Base-by-base conservation (phyloP, 2,797 vertebrate genomes). In the Onychomys torridus region DNA sequence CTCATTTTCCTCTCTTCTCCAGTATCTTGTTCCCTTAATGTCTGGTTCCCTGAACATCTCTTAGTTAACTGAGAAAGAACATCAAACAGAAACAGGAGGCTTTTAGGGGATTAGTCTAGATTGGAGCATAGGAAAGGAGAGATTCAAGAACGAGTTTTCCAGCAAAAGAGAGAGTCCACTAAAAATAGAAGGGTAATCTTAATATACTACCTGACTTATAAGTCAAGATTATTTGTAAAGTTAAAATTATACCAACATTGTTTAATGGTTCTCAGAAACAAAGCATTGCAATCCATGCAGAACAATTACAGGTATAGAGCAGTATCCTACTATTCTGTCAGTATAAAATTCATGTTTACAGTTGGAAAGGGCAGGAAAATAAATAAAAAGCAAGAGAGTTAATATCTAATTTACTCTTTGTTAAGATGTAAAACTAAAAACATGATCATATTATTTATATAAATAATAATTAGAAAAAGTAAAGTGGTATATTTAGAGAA, bases 21-120 rank as follows among this genome's bases (percentile, higher is more conserved):
- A 83, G 5, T 84, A 86, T 82, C 69, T 93, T 91, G 57, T 97
- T 95, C 37, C 79, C 65, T 69, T 93, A 76, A 52, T 86, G 82
- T 90, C 52, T 94, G 65, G 69, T 96, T 69, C 11, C 43, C 23
- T 77, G 43, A 59, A 13, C 29, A 89, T 55, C n/a, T 95, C 73
- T 89, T 43, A 84, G 91, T 93, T 63, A 89, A 32, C 52, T 25
- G 78, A 61, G 77, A 89, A 78, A 84, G 59, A 95, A 69, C 43
- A 89, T 93, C 88, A 67, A 75, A 78, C 29, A 71, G 69, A 79
- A 63, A 5, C 52, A 63, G 84, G 88, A 90, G 52, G 17, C 43
- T 19, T 67, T 71, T n/a, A 78, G 34, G 73, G 16, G 12, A 55
- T 65, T 71, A 91, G 40, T 61, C 84, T 84, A 69, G 46, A 49